Conservation (phyloP, 2,797 vertebrate species). For the Sciurus vulgaris region DNA sequence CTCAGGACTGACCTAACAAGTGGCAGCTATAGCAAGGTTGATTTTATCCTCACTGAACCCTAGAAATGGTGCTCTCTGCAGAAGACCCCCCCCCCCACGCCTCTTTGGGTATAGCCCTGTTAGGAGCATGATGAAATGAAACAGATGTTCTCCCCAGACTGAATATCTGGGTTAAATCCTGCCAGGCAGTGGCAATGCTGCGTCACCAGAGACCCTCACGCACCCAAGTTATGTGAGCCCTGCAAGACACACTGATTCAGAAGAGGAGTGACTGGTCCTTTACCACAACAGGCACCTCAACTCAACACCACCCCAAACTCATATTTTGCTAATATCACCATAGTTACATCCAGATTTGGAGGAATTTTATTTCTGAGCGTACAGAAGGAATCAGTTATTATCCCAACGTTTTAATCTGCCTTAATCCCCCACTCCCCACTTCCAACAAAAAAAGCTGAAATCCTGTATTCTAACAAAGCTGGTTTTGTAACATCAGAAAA, state of each 20-base stretch:
- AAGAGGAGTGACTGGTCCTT: background rate
- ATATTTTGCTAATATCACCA: slow-evolving; percentile 85
- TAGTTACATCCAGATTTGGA: slow-evolving; percentile 84
- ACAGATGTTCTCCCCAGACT: slow-evolving; percentile 26
- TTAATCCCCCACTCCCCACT: slow-evolving; percentile 84
- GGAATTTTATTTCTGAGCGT: slow-evolving; percentile 85
- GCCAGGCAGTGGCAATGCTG: background rate
- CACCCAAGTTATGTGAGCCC: background rate
- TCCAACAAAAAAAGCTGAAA: slow-evolving; percentile 84
- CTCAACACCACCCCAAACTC: slow-evolving; percentile 67
- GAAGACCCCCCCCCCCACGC: background rate
- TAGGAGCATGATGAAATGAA: background rate
- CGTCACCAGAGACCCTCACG: background rate
- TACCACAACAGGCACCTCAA: slow-evolving; percentile 60
- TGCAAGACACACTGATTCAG: background rate
- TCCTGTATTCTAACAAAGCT: slow-evolving; percentile 40
- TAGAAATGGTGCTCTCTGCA: background rate
- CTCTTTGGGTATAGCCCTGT: background rate
- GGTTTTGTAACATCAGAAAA: slow-evolving; percentile 63
- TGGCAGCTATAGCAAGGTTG: background rate
- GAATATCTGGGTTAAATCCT: background rate
- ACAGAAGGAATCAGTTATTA: slow-evolving; percentile 85
- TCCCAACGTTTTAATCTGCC: slow-evolving; percentile 87
- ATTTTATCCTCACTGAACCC: background rate
- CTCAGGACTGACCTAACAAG: background rate